Base-by-base conservation (phyloP, 2,113 vertebrate species). In the Leptodactylus fuscus region DNA sequence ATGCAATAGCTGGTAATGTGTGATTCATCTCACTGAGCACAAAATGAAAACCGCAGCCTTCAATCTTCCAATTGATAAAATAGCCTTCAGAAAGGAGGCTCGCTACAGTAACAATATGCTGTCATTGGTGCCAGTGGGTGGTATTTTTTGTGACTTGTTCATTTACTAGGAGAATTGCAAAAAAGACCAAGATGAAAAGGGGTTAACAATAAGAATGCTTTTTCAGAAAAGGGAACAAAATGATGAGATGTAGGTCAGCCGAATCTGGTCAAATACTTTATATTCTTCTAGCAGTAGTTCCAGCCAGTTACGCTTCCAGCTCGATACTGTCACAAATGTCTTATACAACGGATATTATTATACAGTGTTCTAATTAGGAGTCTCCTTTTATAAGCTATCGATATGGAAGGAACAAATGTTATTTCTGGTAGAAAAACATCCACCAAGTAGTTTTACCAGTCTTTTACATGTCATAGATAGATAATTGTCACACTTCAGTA, bases 31-130 rank as follows among this genome's bases (percentile, higher is more conserved):
- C 44, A 24, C 29, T 75, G 70, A 83, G 36, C 34, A 29, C 36
- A 60, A 53, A 83, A 75, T 83, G 49, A 83, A 83, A 60, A 32
- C 27, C 70, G 46, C 51, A 83, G 81, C 81, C 69, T 60, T 83
- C 51, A 44, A 55, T 82, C 67, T 49, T 36, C 22, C 81, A 53
- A 51, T 69, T 82, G 81, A 70, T 51, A 71, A 82, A 82, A 82
- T 71, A 82, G 24, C 20, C 81, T 82, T 82, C 32, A 38, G 32
- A 46, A 51, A 49, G 62, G 48, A 51, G 29, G 18, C 22, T 44
- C 44, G 16, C 58, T 32, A 49, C 80, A 48, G 67, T 51, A 71
- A 27, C 46, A 36, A 46, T 34, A 22, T 34, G 80, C 44, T 81
- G 44, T 49, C 60, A 46, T 48, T 20, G 58, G 78, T 58, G 38